Conservation (phyloP, 2,113 vertebrate genomes). For the Colistium nudipinnis region DNA sequence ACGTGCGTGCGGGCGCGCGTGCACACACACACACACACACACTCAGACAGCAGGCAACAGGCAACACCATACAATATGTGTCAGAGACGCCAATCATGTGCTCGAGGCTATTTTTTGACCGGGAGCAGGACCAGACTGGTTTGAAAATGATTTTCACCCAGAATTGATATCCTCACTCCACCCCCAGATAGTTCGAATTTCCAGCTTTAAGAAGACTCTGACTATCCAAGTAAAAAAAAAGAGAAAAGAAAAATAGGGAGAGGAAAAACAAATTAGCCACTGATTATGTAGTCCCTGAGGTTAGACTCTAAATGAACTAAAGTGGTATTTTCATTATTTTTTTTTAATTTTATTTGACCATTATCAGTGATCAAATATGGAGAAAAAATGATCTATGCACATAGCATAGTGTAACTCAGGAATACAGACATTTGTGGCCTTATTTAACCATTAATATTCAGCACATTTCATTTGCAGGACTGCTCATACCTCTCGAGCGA, state of each 20-base stretch:
- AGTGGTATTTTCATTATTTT: slow-evolving; percentile 14
- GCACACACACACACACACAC: not conserved
- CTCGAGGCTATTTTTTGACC: slow-evolving; percentile 4
- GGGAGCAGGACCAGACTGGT: not conserved
- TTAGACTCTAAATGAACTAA: not conserved
- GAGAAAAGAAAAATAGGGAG: not conserved
- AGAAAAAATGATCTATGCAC: not conserved
- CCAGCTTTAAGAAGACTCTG: not conserved
- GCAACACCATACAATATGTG: slow-evolving; percentile 8
- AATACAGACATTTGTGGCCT: no score
- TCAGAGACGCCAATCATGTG: slow-evolving; percentile 13
- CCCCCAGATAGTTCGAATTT: not conserved
- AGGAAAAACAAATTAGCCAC: slow-evolving; percentile 23
- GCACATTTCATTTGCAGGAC: not conserved
- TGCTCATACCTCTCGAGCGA: not conserved
- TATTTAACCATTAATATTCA: not conserved
- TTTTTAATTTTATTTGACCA: not conserved
- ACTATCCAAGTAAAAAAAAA: slow-evolving; percentile 5
- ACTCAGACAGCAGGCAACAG: slow-evolving; percentile 12
- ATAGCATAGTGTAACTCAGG: not conserved
- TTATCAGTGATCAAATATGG: slow-evolving; percentile 4
- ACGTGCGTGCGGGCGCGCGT: no score
- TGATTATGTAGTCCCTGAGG: slow-evolving; percentile 12
- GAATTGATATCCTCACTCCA: not conserved
- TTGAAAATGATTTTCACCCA: slow-evolving; percentile 22